Conservation (phyloP, 2,797 vertebrate genomes). For the Crenuchus spilurus region DNA sequence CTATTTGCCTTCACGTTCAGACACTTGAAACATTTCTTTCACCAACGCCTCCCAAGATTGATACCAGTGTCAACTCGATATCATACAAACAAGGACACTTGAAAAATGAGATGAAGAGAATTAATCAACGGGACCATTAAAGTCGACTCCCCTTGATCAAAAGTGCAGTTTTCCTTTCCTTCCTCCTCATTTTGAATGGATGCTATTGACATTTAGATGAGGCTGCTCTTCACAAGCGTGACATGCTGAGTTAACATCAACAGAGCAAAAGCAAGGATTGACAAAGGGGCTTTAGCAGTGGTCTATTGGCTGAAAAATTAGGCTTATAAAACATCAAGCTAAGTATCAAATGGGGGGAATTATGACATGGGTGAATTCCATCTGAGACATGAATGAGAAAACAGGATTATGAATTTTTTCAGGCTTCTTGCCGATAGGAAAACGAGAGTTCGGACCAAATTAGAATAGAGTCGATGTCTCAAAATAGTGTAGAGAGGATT, state of each 20-base stretch:
- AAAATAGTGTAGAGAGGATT: conserved; percentile 14
- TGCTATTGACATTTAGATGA: conserved; percentile 8
- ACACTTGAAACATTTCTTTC: not conserved
- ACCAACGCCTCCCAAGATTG: not conserved
- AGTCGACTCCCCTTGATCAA: not conserved
- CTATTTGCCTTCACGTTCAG: conserved; percentile 8
- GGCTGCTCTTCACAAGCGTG: conserved; percentile 7
- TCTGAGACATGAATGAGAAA: conserved; percentile 9
- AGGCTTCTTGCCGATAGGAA: not conserved
- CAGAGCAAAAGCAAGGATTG: not conserved
- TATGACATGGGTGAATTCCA: conserved; percentile 8
- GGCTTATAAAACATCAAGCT: not conserved
- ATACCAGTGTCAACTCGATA: not conserved
- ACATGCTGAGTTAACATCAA: conserved; percentile 1
- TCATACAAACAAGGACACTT: conserved; percentile 28
- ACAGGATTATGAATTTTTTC: conserved; percentile 10
- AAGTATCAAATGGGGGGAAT: not conserved
- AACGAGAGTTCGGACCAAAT: not conserved
- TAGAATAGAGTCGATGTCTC: not conserved
- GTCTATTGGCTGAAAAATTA: not conserved
- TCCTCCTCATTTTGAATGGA: not conserved
- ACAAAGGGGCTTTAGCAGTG: not conserved
- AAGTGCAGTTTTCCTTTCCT: conserved; percentile 15
- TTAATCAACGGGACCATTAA: conserved; percentile 7
- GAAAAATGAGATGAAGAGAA: conserved; percentile 15